Conservation (phyloP, 2,888 invertebrate genomes). For the Mylabris sibirica region DNA sequence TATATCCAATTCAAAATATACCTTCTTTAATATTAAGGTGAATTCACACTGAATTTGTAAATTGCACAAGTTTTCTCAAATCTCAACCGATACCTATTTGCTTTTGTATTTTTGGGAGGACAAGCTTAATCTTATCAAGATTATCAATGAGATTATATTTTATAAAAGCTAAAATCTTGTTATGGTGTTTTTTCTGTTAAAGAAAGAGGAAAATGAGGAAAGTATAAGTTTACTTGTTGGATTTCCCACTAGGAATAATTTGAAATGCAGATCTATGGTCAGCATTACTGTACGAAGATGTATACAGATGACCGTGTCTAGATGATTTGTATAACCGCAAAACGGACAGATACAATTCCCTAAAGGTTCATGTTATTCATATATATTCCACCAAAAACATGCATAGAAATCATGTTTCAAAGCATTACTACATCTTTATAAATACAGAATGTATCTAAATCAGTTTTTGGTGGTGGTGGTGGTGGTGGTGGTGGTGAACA, state of each 20-base stretch:
- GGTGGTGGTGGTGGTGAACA: background rate
- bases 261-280: conserved; percentile 59
- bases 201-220: no score
- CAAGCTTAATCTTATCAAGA: no score
- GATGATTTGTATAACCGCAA: conserved; percentile 60
- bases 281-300: conserved; percentile 51
- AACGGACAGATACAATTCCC: conserved; percentile 49
- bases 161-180: no score
- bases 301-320: conserved; percentile 57
- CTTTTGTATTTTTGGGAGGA: no score
- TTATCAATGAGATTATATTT: no score
- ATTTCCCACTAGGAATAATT: conserved; percentile 41
- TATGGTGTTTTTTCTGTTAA: no score
- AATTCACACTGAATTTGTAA: no score
- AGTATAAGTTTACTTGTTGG: background rate
- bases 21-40: no score
- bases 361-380: conserved; percentile 29
- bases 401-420: background rate
- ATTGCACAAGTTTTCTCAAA: no score
- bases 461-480: background rate
- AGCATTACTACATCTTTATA: background rate
- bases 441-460: conserved; percentile 2
- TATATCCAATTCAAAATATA: no score
- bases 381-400: conserved; percentile 26
- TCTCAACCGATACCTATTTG: no score